Conservation (phyloP, 2,113 vertebrate genomes). For the Rafetus swinhoei region DNA sequence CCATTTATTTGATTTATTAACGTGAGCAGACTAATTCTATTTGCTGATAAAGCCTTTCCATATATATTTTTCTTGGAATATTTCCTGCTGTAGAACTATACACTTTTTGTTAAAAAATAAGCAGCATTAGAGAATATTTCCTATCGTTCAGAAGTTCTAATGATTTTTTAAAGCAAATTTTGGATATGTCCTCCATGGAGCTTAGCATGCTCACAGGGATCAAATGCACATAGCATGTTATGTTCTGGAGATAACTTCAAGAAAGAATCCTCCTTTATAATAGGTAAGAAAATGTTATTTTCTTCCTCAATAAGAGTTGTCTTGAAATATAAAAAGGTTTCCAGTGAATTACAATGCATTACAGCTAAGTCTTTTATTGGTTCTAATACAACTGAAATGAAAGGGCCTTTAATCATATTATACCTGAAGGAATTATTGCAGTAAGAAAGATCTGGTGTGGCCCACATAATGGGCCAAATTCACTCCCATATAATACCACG, state of each 20-base stretch:
- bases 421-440: conserved; percentile 42
- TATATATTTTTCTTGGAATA: conserved; percentile 78
- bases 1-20: conserved; percentile 88
- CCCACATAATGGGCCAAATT: conserved; percentile 51
- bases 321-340: background rate
- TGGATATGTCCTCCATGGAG: background rate
- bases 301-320: conserved; percentile 5
- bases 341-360: conserved; percentile 7
- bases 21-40: conserved; percentile 88
- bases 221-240: conserved; percentile 12
- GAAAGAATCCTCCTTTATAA: conserved; percentile 23
- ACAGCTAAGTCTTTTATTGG: conserved; percentile 25
- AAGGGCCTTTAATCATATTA: conserved; percentile 48
- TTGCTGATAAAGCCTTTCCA: conserved; percentile 83
- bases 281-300: conserved; percentile 13
- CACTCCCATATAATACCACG: conserved; percentile 43
- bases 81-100: conserved; percentile 71
- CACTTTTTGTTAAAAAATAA: conserved; percentile 56
- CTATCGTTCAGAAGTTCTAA: conserved; percentile 53
- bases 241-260: conserved; percentile 33
- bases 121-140: conserved; percentile 45
- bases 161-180: conserved; percentile 40
- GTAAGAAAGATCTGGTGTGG: conserved; percentile 56
- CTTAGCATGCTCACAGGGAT: background rate
- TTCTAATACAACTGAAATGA: conserved; percentile 54